Evolutionary conservation across 2,113 vertebrate species (phyloP).

Genomic region (Hipposideros armiger): DNA sequence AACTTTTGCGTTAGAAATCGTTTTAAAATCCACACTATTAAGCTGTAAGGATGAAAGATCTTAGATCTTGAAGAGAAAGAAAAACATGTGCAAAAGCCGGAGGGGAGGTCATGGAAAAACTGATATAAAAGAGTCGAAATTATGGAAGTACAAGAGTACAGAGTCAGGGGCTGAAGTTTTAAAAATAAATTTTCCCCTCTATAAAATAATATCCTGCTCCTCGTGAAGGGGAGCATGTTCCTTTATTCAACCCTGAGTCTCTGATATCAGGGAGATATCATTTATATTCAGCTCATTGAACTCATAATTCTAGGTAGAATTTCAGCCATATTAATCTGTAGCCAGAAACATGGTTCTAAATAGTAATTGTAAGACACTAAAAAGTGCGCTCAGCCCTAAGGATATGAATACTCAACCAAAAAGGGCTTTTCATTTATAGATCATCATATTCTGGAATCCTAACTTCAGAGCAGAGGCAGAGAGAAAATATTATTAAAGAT

Average conservation of each 20-base stretch:
- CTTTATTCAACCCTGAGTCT: neutral
- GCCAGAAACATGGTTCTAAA: neutral
- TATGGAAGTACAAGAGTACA: neutral
- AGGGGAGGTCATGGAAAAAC: slow-evolving; percentile 1
- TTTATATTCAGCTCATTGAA: neutral
- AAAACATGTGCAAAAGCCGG: slow-evolving; percentile 49
- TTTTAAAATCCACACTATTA: slow-evolving; percentile 59
- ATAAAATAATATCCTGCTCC: slow-evolving; percentile 42
- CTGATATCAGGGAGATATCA: neutral
- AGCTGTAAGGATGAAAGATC: slow-evolving; percentile 12
- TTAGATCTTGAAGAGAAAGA: slow-evolving; percentile 25
- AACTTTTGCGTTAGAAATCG: slow-evolving; percentile 57
- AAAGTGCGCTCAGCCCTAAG: neutral
- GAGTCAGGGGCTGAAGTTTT: neutral
- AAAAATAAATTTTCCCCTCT: slow-evolving; percentile 59
- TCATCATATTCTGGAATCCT: neutral
- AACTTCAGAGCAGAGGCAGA: neutral
- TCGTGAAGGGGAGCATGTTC: neutral
- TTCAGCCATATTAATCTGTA: neutral
- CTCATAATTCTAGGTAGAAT: slow-evolving; percentile 2
- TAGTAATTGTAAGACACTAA: neutral
- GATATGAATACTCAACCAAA: neutral
- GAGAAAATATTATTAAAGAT: neutral
- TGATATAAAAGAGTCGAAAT: neutral
- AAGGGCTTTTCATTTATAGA: neutral